Base-by-base conservation (phyloP, 2,888 invertebrate genomes). In the Clitarchus hookeri region DNA sequence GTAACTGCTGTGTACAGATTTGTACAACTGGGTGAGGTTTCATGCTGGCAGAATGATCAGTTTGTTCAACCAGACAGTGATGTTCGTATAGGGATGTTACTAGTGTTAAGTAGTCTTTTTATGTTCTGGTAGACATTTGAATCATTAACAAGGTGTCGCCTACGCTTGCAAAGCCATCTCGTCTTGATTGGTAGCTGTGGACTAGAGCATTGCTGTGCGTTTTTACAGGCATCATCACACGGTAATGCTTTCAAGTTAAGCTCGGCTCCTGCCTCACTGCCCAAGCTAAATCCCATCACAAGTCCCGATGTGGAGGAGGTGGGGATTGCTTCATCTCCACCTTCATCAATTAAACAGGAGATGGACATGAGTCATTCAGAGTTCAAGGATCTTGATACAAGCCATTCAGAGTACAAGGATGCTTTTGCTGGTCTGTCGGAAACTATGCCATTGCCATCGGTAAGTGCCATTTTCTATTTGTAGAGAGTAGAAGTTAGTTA, bases 181-280 rank as follows among this genome's bases (percentile, higher is more conserved):
- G 36, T 36, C 36, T 36, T 36, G 36, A 4, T 36, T 36, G 36
- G 36, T 36, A 4, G 36, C 36, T 36, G 36, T 36, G 36, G 36
- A 4, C 36, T 36, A 36, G 1, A 36, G 36, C 36, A 36, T 1
- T 36, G 16, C 44, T 84, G 54, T 25, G 44, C 36, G 11, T 36
- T 89, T 89, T 90, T 91, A 84, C 90, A 94, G 94, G 93, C 94
- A 91, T 93, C 93, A 89, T 92, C 93, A 90, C 93, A 93, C 91
- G 93, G 93, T 93, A 94, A 94, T 93, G 94, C 94, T 93, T 94
- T 93, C 94, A 92, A 94, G 93, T 92, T 94, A 94, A 89, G 90
- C 90, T 89, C 90, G 90, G 90, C 86, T 79, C 85, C 79, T 65
- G 44, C 84, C 85, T 87, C 90, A 89, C 91, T 93, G 92, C 94